Conservation (phyloP, 1,140 invertebrate species). For the Leptoteleia sp. region DNA sequence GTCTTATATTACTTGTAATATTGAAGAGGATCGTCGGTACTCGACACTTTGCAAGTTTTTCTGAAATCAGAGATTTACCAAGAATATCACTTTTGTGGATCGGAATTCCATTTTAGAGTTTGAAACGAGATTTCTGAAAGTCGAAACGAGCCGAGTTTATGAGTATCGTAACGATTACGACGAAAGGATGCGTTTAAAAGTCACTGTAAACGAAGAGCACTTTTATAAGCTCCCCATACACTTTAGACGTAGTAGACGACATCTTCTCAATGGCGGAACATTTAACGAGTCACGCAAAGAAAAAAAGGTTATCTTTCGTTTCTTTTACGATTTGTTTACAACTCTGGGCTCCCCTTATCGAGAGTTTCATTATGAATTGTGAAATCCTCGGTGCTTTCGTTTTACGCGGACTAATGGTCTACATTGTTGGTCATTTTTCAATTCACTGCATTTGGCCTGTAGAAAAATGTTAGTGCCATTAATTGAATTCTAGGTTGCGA, state of each 20-base stretch:
- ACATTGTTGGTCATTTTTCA: conserved; percentile 8
- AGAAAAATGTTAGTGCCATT: conserved; percentile 3
- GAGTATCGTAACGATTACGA: conserved; percentile 73
- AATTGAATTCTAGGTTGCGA: background rate
- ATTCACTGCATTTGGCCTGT: conserved; percentile 1
- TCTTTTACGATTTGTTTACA: conserved; percentile 79
- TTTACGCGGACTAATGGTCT: conserved; percentile 14
- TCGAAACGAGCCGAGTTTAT: conserved; percentile 71
- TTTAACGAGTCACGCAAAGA: conserved; percentile 68
- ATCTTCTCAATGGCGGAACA: conserved; percentile 68
- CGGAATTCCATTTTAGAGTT: conserved; percentile 33
- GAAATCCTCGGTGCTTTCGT: conserved; percentile 17
- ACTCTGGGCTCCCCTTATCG: conserved; percentile 38
- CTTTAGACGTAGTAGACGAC: conserved; percentile 39
- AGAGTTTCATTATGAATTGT: conserved; percentile 50
- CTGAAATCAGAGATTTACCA: conserved; percentile 35
- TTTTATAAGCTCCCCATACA: conserved; percentile 71
- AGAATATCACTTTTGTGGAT: conserved; percentile 45
- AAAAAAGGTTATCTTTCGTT: conserved; percentile 60
- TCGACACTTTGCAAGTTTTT: conserved; percentile 22
- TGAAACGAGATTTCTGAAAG: conserved; percentile 68
- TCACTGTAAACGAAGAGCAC: conserved; percentile 70
- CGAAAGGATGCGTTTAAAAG: conserved; percentile 72
- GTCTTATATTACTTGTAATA: conserved; percentile 3
- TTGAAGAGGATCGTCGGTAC: background rate